phyloP scores from a whole-genome alignment of 2,113 vertebrate species.

The Stegastes partitus region DNA sequence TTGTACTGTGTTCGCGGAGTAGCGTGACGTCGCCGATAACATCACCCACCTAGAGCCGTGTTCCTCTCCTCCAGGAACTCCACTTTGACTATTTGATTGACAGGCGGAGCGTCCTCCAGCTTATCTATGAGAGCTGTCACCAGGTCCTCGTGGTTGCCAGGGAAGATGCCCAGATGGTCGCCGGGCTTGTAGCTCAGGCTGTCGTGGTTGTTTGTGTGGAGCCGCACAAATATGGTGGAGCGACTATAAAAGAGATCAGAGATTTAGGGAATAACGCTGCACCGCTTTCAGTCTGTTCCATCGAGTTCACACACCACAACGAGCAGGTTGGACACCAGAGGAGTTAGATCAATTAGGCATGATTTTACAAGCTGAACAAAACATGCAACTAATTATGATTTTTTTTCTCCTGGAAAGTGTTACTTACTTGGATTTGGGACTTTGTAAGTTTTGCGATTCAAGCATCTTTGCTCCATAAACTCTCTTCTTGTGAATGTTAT shows the following conservation, averaged over 20 bases:
- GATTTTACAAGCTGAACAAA: background rate
- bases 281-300: conserved; percentile 41
- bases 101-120: conserved; percentile 92
- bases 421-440: conserved; percentile 93
- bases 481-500: conserved; percentile 93
- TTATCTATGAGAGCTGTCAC: conserved; percentile 93
- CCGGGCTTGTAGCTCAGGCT: conserved; percentile 93
- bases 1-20: conserved; percentile 19
- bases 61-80: conserved; percentile 95
- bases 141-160: conserved; percentile 94
- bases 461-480: conserved; percentile 92
- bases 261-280: conserved; percentile 22
- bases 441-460: conserved; percentile 93
- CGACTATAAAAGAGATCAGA: conserved; percentile 84
- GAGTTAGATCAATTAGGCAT: background rate
- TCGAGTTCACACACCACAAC: conserved; percentile 17
- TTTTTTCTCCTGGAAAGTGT: background rate
- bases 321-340: background rate
- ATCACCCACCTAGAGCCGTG: conserved; percentile 91
- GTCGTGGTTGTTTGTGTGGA: conserved; percentile 92
- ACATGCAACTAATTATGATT: background rate
- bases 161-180: conserved; percentile 95
- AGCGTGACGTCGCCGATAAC: conserved; percentile 16
- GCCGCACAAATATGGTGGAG: conserved; percentile 93
- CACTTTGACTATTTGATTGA: conserved; percentile 95